phyloP scores from a whole-genome alignment of 2,797 vertebrate genomes.

The Parambassis ranga region DNA sequence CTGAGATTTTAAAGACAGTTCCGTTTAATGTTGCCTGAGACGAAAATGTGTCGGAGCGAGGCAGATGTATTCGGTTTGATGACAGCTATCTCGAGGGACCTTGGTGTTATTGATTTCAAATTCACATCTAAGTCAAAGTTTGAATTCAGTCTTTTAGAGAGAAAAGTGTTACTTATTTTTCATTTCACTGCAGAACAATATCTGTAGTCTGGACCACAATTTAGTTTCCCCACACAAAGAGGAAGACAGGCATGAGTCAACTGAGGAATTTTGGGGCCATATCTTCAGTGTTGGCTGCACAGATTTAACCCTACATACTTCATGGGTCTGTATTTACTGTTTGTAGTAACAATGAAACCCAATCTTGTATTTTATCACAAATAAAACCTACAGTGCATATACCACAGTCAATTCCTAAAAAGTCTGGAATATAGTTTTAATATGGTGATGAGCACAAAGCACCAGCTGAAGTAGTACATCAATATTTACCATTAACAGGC shows the following conservation, averaged over 20 bases:
- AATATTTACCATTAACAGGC: too few species aligned
- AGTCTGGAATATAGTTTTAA: too few species aligned
- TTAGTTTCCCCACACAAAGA: background rate
- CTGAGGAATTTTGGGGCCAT: too few species aligned
- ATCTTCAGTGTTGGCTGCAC: background rate
- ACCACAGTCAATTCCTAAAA: too few species aligned
- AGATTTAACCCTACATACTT: background rate
- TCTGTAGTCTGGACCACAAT: conserved; percentile 29
- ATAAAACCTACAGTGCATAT: too few species aligned
- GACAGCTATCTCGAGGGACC: conserved; percentile 60
- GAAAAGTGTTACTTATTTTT: conserved; percentile 60
- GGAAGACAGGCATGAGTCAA: background rate
- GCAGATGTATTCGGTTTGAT: conserved; percentile 80
- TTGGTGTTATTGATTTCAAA: conserved; percentile 80
- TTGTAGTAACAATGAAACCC: too few species aligned
- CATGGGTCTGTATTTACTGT: background rate
- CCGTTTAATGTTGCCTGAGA: conserved; percentile 69
- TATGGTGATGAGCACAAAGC: too few species aligned
- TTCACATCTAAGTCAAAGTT: conserved; percentile 73
- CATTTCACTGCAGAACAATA: conserved; percentile 58
- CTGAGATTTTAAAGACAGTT: conserved; percentile 61
- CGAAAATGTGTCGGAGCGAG: conserved; percentile 63
- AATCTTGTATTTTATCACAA: too few species aligned
- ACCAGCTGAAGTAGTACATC: too few species aligned
- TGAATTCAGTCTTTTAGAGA: conserved; percentile 61